phyloP scores from a whole-genome alignment of 2,888 invertebrate species.

The Tachystola acroxantha region DNA sequence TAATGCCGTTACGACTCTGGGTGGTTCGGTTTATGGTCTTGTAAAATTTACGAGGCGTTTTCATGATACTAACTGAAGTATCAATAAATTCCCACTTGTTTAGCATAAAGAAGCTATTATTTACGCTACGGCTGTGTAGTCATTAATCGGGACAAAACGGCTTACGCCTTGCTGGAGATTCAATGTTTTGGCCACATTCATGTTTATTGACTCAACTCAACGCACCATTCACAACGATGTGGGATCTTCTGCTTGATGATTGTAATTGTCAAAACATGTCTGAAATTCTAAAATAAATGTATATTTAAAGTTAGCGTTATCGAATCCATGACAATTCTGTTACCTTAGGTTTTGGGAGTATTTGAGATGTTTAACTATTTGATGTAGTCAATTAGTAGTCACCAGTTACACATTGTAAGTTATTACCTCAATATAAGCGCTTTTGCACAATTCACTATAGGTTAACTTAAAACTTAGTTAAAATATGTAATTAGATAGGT shows the following conservation, averaged over 20 bases:
- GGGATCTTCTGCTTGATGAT: too few relatives aligned
- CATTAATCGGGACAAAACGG: slow-evolving; percentile 4
- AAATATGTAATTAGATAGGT: slow-evolving; percentile 8
- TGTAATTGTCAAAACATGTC: too few relatives aligned
- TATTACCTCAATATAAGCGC: slow-evolving; percentile 75
- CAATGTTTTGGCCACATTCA: slow-evolving; percentile 7
- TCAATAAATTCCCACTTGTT: slow-evolving; percentile 66
- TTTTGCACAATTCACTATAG: slow-evolving; percentile 71
- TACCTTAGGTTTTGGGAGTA: slow-evolving; percentile 60
- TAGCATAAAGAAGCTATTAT: slow-evolving; percentile 50
- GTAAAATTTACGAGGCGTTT: slow-evolving; percentile 59
- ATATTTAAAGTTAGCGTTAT: too few relatives aligned
- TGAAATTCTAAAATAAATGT: too few relatives aligned
- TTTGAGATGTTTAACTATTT: slow-evolving; percentile 34
- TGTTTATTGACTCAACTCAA: too few relatives aligned
- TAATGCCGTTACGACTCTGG: slow-evolving; percentile 31
- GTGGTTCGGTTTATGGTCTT: slow-evolving; percentile 54
- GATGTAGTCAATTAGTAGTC: slow-evolving; percentile 72
- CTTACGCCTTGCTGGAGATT: neutral
- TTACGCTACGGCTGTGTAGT: slow-evolving; percentile 8
- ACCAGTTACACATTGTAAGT: slow-evolving; percentile 73
- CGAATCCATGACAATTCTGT: slow-evolving; percentile 66
- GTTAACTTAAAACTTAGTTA: slow-evolving; percentile 29
- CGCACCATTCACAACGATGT: too few relatives aligned
- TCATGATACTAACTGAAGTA: slow-evolving; percentile 53